A percentile compares a stretch with the other conserved stretches of the same genome.
These are phyloP conservation scores for Carassius carassius DNA, from an alignment of 2,113 vertebrate genomes.

Conservation along the genomic window DNA sequence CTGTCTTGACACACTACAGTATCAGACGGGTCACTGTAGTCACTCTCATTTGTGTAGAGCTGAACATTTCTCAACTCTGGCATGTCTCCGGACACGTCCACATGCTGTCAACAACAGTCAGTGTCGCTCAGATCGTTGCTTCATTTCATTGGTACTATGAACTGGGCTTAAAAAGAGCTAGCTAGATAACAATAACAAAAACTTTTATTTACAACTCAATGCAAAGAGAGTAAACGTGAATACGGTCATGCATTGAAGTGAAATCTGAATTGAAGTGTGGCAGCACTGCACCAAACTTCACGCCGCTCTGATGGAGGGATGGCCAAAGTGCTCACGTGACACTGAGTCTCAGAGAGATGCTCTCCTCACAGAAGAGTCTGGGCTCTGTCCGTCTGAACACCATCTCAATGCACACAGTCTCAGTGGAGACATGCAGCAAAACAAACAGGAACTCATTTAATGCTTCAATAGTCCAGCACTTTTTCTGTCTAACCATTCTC, in stretches of 20 bases:
- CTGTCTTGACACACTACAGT: neutral
- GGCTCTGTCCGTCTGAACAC: slow-evolving; percentile 15
- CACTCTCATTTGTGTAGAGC: neutral
- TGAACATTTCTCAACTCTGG: neutral
- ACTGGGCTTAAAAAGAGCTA: neutral
- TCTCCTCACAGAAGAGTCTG: slow-evolving; percentile 26
- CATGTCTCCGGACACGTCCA: neutral
- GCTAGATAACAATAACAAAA: neutral
- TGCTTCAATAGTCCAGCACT: slow-evolving; percentile 18
- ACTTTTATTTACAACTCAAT: neutral
- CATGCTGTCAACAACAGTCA: neutral
- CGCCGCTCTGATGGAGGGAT: neutral
- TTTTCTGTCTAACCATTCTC: slow-evolving; percentile 16
- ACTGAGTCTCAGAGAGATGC: slow-evolving; percentile 33
- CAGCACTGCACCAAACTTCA: slow-evolving; percentile 11
- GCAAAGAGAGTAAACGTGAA: neutral
- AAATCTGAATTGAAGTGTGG: neutral
- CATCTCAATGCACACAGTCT: slow-evolving; percentile 27
- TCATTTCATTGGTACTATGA: neutral
- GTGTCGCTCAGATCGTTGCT: neutral
- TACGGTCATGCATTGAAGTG: neutral
- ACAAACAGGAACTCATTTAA: slow-evolving; percentile 43
- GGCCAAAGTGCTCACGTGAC: neutral
- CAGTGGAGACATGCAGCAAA: slow-evolving; percentile 18
- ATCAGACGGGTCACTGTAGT: neutral